A percentile compares a stretch with the other conserved stretches of the same genome.
Evolutionary conservation across 1,140 invertebrate genomes (phyloP).

Genomic region (Rhagoletis zephyria): DNA sequence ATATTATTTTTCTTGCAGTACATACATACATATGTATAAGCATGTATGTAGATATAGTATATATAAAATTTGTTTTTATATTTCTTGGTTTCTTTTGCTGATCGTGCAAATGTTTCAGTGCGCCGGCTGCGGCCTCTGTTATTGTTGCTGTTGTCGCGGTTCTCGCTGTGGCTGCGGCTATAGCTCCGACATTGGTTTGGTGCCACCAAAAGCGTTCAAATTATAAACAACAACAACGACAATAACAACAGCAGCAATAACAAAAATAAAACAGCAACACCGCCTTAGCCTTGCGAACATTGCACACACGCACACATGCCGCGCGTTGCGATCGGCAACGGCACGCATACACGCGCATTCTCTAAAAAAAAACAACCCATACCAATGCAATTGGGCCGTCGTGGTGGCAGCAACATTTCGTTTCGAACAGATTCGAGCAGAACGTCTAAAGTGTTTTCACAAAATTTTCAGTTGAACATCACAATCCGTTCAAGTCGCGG

Average conservation of each 20-base stretch:
- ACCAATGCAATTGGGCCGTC: slow-evolving; percentile 44
- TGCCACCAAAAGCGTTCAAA: slow-evolving; percentile 50
- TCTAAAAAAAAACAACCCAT: slow-evolving; percentile 55
- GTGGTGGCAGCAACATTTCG: slow-evolving; percentile 55
- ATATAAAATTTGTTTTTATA: neutral
- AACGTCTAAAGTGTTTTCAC: slow-evolving; percentile 72
- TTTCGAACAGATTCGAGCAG: slow-evolving; percentile 69
- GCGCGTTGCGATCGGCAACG: neutral
- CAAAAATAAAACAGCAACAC: neutral
- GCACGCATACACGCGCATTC: slow-evolving; percentile 54
- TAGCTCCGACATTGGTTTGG: slow-evolving; percentile 43
- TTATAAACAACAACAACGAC: slow-evolving; percentile 20
- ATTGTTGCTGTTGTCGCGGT: no score
- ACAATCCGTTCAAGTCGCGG: slow-evolving; percentile 74
- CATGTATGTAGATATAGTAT: neutral
- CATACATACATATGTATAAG: neutral
- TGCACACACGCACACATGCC: slow-evolving; percentile 27
- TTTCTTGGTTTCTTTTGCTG: slow-evolving; percentile 50
- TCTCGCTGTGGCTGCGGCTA: neutral
- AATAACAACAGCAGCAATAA: neutral
- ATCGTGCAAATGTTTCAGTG: slow-evolving; percentile 46
- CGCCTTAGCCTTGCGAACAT: slow-evolving; percentile 21
- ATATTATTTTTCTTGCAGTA: neutral
- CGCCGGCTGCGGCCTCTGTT: slow-evolving; percentile 41
- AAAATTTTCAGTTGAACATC: slow-evolving; percentile 74